Evolutionary conservation across 2,888 invertebrate genomes (phyloP), one percentile per base, ranked within the genome.

Genomic region (Acanthosepion esculentum): DNA sequence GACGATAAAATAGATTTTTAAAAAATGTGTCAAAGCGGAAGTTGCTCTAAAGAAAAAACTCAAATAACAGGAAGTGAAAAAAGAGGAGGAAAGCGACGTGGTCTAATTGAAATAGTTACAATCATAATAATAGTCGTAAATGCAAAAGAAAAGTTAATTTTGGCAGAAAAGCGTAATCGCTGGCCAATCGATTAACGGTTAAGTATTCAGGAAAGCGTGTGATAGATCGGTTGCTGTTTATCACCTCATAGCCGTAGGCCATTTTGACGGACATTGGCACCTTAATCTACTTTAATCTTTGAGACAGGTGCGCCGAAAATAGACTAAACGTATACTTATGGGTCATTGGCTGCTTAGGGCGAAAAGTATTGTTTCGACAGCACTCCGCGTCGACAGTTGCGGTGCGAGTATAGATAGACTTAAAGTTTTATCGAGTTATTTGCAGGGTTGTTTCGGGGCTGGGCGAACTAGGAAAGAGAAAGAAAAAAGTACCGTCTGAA

Each of bases 401-500:
- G n/a, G 6, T 8, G 23, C 64, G 8, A 78, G 78, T 15, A 78
- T n/a, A 33, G n/a, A 78, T 78, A 78, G n/a, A 78, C 78, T 78
- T n/a, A 59, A 78, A 78, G 78, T 78, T 78, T 33, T 33, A 78
- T 78, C 12, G 33, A 78, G 78, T 78, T 78, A 78, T 78, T 33
- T n/a, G 33, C 12, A 1, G 78, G 78, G n/a, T 2, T 1, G 29
- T 78, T 78, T 33, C n/a, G n/a, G 78, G 18, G 78, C 15, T 12
- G 5, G n/a, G 3, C 4, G 12, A 33, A 12, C n/a, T 0, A n/a
- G n/a, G 20, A 33, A 78, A 0, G 12, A n/a, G n/a, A 12, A 23
- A 59, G 59, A 20, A 59, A 59, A 23, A 23, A 26, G 59, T 59
- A 20, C 20, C 3, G 18, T 15, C n/a, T n/a, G n/a, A 12, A n/a